Base-by-base conservation (phyloP, 2,888 invertebrate species). In the Diaperis boleti region DNA sequence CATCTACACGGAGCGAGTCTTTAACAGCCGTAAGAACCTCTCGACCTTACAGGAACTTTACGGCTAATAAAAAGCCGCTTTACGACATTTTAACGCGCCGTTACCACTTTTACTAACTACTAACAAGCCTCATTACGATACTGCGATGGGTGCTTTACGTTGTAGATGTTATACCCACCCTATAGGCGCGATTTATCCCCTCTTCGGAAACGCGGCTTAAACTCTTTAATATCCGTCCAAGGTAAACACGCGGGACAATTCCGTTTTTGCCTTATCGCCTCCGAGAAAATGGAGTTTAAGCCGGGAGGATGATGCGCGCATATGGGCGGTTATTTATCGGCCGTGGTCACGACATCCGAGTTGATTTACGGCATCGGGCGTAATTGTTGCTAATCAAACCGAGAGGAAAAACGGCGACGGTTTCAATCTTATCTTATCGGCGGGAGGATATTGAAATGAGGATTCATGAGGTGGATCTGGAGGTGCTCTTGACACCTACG, bases 31-130 rank as follows among this genome's bases (percentile, higher is more conserved):
- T 67, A 69, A 71, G 74, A 71, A 71, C 73, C 73, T 74, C 72
- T 71, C 76, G 74, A 75, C 74, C 68, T 69, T 67, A 74, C 72
- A 73, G 78, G 76, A 79, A 73, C 75, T 80, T 80, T 78, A 80
- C 79, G 78, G 77, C 77, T 79, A 78, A 79, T 81, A 81, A 81
- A 81, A 80, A 79, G 78, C 78, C 77, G 78, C 76, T 79, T 81
- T 80, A 81, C 78, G 79, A 78, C 79, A 77, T 80, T 81, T 80
- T 79, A 79, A 80, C 79, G 78, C 74, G 76, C 77, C 79, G 77
- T 80, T 78, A 79, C 79, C 78, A 80, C 80, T 79, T 78, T 79
- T 78, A 79, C 78, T 79, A 79, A 80, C 79, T 79, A 79, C 78
- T 78, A 79, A 79, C 79, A 79, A 78, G 79, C 74, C 78, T 80